phyloP scores from a whole-genome alignment of 1,140 invertebrate species.

The Agrypnia vestita region DNA sequence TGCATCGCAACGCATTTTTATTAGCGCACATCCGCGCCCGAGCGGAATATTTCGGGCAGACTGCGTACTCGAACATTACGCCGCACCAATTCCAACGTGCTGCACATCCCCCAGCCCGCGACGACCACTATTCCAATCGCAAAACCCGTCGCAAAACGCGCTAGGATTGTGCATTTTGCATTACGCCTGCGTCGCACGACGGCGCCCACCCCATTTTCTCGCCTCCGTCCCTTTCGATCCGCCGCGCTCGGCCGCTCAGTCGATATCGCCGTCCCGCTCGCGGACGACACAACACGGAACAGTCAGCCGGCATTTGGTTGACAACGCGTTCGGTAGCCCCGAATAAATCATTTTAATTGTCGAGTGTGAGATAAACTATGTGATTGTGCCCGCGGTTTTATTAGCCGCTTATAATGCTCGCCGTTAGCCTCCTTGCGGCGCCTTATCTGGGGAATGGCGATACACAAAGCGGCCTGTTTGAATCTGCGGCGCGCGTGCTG shows the following conservation, averaged over 20 bases:
- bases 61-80: slow-evolving; percentile 18
- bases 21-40: too few species aligned
- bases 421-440: neutral
- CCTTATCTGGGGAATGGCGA: too few species aligned
- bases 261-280: slow-evolving; percentile 30
- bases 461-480: neutral
- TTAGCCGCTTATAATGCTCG: neutral
- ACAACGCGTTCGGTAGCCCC: slow-evolving; percentile 46
- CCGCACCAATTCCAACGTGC: slow-evolving; percentile 50
- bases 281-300: slow-evolving; percentile 39
- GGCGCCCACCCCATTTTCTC: slow-evolving; percentile 27
- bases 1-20: too few species aligned
- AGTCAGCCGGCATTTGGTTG: slow-evolving; percentile 51
- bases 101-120: slow-evolving; percentile 29
- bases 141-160: slow-evolving; percentile 31
- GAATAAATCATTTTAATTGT: slow-evolving; percentile 55
- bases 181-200: slow-evolving; percentile 44
- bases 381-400: slow-evolving; percentile 4
- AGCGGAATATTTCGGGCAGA: neutral
- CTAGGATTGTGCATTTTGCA: slow-evolving; percentile 46
- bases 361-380: slow-evolving; percentile 24
- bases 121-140: slow-evolving; percentile 52
- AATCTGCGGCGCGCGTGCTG: slow-evolving; percentile 1
- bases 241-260: neutral
- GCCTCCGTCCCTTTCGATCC: slow-evolving; percentile 9